Conservation (phyloP, 2,113 vertebrate genomes). For the Coryphaenoides rupestris region DNA sequence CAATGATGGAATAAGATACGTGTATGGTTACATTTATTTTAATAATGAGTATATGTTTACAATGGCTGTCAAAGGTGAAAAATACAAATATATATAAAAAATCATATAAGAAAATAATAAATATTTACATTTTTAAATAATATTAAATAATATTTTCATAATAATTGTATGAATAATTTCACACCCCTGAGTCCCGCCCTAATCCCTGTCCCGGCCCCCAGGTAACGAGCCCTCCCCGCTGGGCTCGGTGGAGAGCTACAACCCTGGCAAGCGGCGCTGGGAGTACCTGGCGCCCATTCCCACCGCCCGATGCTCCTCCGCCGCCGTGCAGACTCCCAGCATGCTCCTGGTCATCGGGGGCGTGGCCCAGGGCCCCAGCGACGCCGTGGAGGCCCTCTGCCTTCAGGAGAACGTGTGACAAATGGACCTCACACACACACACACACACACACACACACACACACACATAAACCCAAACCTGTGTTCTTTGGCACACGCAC, state of each 20-base stretch:
- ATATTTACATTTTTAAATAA: too few species aligned
- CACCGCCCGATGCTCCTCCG: slow-evolving; percentile 89
- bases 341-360: slow-evolving; percentile 89
- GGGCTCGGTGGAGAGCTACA: slow-evolving; percentile 88
- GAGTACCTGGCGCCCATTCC: slow-evolving; percentile 85
- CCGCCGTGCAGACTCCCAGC: slow-evolving; percentile 73
- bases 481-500: too few species aligned
- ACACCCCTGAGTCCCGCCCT: neutral
- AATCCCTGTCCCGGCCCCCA: slow-evolving; percentile 50
- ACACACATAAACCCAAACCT: slow-evolving; percentile 1
- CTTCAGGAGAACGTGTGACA: slow-evolving; percentile 83
- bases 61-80: too few species aligned
- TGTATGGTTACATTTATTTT: too few species aligned
- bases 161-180: too few species aligned
- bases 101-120: too few species aligned
- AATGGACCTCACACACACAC: neutral
- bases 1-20: too few species aligned
- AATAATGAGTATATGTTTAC: too few species aligned
- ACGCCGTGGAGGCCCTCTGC: slow-evolving; percentile 88
- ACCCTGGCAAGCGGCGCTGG: slow-evolving; percentile 85
- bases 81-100: too few species aligned
- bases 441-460: neutral
- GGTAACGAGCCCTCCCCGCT: slow-evolving; percentile 91
- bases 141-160: too few species aligned
- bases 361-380: slow-evolving; percentile 91